Evolutionary conservation across 2,888 invertebrate genomes (phyloP).

Genomic region (Branchellion lobata): DNA sequence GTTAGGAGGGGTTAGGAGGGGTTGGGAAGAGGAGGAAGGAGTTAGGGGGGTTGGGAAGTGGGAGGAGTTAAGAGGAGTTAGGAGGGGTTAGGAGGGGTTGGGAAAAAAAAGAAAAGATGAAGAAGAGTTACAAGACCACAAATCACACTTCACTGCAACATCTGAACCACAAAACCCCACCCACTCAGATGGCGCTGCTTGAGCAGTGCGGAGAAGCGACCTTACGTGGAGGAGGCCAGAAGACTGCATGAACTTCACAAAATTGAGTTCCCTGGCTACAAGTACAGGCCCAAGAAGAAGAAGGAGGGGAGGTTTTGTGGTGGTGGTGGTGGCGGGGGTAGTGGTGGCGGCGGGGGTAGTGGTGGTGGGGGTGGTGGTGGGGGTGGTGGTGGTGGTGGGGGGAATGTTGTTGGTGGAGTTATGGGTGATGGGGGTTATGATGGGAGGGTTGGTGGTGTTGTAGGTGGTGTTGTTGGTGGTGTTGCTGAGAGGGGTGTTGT

Average conservation of each 20-base stretch:
- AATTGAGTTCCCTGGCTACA: slow-evolving; percentile 38
- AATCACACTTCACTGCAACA: too few species aligned
- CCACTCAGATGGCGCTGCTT: slow-evolving; percentile 39
- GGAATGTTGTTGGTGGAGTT: not conserved
- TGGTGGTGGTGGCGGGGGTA: not conserved
- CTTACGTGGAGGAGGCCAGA: slow-evolving; percentile 25
- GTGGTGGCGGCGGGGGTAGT: not conserved
- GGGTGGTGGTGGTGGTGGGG: not conserved
- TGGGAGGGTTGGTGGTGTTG: not conserved
- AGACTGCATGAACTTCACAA: slow-evolving; percentile 35
- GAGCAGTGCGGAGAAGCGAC: slow-evolving; percentile 17
- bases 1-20: too few species aligned
- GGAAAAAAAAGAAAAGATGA: too few species aligned
- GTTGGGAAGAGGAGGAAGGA: too few species aligned
- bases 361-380: not conserved
- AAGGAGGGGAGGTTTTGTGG: not conserved
- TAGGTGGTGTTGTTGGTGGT: not conserved
- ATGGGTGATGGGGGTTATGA: too few species aligned
- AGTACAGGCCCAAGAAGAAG: slow-evolving; percentile 37
- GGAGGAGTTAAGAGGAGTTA: too few species aligned
- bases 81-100: too few species aligned
- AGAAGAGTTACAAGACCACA: too few species aligned
- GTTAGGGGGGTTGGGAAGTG: too few species aligned
- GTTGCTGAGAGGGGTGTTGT: not conserved
- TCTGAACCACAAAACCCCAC: too few species aligned